Conservation (phyloP, 2,888 invertebrate species). For the Drosophila bunnanda region DNA sequence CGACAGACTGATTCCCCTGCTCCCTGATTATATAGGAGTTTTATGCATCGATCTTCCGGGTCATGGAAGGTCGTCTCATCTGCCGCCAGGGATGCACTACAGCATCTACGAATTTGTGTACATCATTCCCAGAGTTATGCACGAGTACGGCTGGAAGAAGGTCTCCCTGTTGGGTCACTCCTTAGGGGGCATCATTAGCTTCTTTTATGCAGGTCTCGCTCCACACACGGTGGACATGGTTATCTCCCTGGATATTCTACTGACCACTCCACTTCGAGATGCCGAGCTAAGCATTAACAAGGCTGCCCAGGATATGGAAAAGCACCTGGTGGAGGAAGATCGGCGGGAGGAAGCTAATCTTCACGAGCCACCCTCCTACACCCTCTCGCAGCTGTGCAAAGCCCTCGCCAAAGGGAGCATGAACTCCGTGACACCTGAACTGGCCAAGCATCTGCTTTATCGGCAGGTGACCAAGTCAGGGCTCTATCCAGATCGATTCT, state of each 20-base stretch:
- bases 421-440: constrained; percentile 86
- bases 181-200: constrained; percentile 87
- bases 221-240: constrained; percentile 77
- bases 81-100: constrained; percentile 86
- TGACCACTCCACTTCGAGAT: neutral
- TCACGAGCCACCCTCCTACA: constrained; percentile 87
- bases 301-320: constrained; percentile 67
- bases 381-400: constrained; percentile 86
- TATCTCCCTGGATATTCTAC: constrained; percentile 72
- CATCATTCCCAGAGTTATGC: constrained; percentile 84
- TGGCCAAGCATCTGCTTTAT: constrained; percentile 85
- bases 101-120: constrained; percentile 80
- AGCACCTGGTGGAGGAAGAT: constrained; percentile 84
- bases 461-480: constrained; percentile 86
- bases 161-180: constrained; percentile 89
- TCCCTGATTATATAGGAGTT: constrained; percentile 85
- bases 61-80: constrained; percentile 88
- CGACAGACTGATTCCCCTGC: constrained; percentile 87
- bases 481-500: constrained; percentile 86
- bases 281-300: neutral
- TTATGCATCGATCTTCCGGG: constrained; percentile 89
- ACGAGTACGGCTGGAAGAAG: constrained; percentile 88
- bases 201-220: constrained; percentile 87
- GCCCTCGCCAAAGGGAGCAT: constrained; percentile 86
- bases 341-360: constrained; percentile 58